Evolutionary conservation across 2,113 vertebrate genomes (phyloP), one percentile per base, ranked within the genome.

Genomic region (Actinemys pallida): DNA sequence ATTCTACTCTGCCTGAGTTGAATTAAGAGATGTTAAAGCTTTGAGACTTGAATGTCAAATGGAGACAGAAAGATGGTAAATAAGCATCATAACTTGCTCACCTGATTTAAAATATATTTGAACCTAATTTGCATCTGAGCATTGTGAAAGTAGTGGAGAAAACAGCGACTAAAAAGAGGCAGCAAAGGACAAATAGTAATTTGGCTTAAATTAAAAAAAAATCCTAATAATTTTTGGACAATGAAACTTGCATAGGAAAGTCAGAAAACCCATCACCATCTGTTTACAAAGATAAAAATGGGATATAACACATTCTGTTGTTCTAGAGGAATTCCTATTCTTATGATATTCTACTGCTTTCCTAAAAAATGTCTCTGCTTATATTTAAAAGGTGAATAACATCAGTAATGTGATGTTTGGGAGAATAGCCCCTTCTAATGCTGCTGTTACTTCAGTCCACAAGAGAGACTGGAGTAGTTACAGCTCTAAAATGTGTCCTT

Each of bases 201-300:
- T 87, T 35, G 4, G 22, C 89, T 86, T 94, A 93, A 88, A 22
- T 45, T 84, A 59, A 42, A 7, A 20, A 0, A 20, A 45, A 11
- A 2, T 45, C 84, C 82, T 62, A 19, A 0, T 3, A 2, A 5
- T 7, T 1, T 45, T 81, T 20, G 53, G 25, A 11, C 79, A 83
- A 11, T 35, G 3, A 62, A 93, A 4, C 2, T 27, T 62, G 2
- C 4, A 7, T 47, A 83, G 27, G 78, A 16, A 78, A 90, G 86
- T n/a, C 0, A 0, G n/a, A 89, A 90, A 91, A 81, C 14, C 2
- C 22, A 53, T 0, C 10, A 45, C 75, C 25, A 78, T 12, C 42
- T 78, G 42, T 47, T 47, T 47, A 47, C 12, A 49, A 80, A 96
- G 50, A 29, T 81, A 62, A 90, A 47, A 8, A 3, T 31, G 14